phyloP scores from a whole-genome alignment of 2,797 vertebrate species.

The Coranthus polyacanthus region DNA sequence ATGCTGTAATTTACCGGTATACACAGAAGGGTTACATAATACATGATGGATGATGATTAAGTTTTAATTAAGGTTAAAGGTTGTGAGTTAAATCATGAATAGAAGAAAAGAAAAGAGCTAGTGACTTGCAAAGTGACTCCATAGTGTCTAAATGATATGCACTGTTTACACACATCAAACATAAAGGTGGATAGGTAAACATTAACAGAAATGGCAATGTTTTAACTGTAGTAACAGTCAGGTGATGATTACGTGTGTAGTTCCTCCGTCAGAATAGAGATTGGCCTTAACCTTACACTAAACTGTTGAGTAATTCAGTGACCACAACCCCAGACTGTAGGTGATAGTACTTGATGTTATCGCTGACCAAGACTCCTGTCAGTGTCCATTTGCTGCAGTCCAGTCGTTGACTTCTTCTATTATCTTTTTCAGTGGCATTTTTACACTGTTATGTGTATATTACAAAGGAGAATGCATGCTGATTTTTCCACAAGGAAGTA shows the following conservation, averaged over 20 bases:
- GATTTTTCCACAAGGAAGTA: neutral
- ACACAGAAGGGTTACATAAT: neutral
- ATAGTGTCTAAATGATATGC: neutral
- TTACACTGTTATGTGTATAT: neutral
- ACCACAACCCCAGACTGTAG: constrained; percentile 4
- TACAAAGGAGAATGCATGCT: neutral
- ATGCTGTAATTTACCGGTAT: neutral
- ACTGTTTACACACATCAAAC: too few species aligned
- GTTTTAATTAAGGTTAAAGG: neutral
- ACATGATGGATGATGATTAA: neutral
- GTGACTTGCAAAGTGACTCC: neutral
- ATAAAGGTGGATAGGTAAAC: constrained; percentile 1
- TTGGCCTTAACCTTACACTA: constrained; percentile 36
- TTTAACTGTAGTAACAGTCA: constrained; percentile 24
- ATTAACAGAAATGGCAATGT: constrained; percentile 11
- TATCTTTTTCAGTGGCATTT: neutral
- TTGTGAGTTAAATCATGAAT: neutral
- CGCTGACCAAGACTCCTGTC: neutral
- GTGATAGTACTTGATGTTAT: constrained; percentile 18
- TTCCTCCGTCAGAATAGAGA: constrained; percentile 20
- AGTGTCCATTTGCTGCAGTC: neutral
- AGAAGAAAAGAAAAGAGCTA: neutral
- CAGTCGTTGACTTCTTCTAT: neutral
- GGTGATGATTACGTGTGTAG: constrained; percentile 13
- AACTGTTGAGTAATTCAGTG: constrained; percentile 25